Conservation (phyloP, 2,797 vertebrate species). For the Pseudotriccus pelzelni region DNA sequence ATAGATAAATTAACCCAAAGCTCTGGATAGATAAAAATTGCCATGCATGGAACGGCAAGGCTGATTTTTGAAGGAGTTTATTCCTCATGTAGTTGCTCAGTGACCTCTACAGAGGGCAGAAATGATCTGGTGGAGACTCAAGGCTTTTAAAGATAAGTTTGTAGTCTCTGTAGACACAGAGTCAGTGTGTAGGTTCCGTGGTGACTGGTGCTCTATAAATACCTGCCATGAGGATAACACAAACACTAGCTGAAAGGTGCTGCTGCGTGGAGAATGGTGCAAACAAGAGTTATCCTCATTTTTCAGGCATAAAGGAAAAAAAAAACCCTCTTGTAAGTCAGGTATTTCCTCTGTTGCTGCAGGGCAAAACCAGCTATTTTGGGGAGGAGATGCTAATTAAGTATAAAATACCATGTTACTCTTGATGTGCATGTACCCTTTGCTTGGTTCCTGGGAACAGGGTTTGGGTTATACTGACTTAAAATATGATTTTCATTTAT, state of each 20-base stretch:
- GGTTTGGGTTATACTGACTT: background rate
- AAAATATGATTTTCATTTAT: background rate
- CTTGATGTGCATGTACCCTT: background rate
- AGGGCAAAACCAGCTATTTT: accelerated
- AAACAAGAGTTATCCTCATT: background rate
- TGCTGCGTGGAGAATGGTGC: background rate
- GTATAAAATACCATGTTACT: background rate
- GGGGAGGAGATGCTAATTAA: background rate
- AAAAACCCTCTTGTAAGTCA: background rate
- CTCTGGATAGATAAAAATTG: background rate
- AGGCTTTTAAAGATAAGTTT: background rate
- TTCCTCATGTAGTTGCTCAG: constrained; percentile 16
- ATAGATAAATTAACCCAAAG: background rate
- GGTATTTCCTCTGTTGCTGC: background rate
- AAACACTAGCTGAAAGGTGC: background rate
- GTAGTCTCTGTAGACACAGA: background rate
- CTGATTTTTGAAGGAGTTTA: background rate
- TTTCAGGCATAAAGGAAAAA: background rate
- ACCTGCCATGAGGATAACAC: background rate
- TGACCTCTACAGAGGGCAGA: constrained; percentile 69
- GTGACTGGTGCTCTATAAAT: background rate
- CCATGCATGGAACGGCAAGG: background rate
- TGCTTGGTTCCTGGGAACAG: background rate
- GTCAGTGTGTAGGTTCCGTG: background rate
- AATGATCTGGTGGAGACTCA: background rate